These are phyloP conservation scores for Drosophila funebris DNA, from an alignment of 1,140 invertebrate genomes.

Conservation along the genomic window DNA sequence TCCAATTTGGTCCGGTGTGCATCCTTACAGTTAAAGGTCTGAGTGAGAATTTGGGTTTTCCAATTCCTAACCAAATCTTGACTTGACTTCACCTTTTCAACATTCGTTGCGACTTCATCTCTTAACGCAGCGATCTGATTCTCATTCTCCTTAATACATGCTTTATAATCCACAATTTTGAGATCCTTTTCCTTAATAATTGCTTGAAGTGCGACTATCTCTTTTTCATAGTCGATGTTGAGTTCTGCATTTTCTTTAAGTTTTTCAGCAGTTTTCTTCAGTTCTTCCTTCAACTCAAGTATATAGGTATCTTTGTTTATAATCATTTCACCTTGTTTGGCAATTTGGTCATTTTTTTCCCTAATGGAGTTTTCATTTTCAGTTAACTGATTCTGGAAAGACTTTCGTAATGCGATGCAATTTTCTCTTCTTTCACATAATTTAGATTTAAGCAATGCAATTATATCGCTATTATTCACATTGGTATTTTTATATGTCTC, in stretches of 20 bases:
- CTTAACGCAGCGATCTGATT: background rate
- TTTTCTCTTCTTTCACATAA: constrained; percentile 4
- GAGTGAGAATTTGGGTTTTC: background rate
- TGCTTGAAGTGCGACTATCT: background rate
- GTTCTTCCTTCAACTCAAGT: background rate
- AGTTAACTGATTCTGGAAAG: background rate
- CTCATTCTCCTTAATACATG: background rate
- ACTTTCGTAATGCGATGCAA: background rate
- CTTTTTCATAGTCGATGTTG: background rate
- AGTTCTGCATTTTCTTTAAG: background rate
- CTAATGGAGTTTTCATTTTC: background rate
- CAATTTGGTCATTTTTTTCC: constrained; percentile 5
- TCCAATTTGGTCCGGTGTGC: background rate
- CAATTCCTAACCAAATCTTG: background rate
- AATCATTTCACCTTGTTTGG: background rate
- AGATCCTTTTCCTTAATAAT: background rate
- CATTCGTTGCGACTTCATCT: background rate
- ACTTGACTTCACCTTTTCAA: background rate
- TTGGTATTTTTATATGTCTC: constrained; percentile 25
- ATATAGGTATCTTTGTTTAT: background rate
- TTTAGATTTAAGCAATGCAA: constrained; percentile 8
- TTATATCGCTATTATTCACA: constrained; percentile 5
- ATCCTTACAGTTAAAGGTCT: constrained; percentile 1
- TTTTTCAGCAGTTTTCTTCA: background rate
- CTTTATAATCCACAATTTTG: background rate